Evolutionary conservation across 2,888 invertebrate species (phyloP).

Genomic region (Trichogramma evanescens): DNA sequence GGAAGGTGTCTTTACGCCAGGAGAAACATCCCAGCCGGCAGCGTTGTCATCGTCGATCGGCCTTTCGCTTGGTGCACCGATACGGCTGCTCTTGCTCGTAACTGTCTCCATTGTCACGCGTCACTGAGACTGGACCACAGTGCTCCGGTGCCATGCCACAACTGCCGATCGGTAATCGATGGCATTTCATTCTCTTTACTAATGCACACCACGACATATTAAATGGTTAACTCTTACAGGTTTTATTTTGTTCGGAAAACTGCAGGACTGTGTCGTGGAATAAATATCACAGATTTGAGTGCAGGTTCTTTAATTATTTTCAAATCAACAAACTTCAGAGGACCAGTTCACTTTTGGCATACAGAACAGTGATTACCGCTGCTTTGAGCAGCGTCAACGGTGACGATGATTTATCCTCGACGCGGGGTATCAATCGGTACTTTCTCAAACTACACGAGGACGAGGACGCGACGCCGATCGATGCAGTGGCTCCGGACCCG

Average conservation of each 20-base stretch:
- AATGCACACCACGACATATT: constrained; percentile 6
- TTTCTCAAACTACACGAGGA: constrained; percentile 11
- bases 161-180: constrained; percentile 35
- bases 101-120: constrained; percentile 40
- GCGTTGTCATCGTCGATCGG: constrained; percentile 37
- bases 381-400: constrained; percentile 14
- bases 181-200: constrained; percentile 4
- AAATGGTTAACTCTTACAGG: constrained; percentile 30
- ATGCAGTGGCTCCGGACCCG: not conserved
- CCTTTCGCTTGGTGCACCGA: constrained; percentile 40
- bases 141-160: constrained; percentile 35
- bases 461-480: constrained; percentile 5
- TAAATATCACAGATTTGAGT: constrained; percentile 45
- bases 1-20: constrained; percentile 48
- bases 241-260: constrained; percentile 42
- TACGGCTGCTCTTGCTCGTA: constrained; percentile 30
- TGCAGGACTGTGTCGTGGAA: constrained; percentile 41
- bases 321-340: constrained; percentile 24
- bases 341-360: constrained; percentile 32
- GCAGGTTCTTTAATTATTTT: constrained; percentile 39
- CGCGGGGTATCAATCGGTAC: constrained; percentile 7
- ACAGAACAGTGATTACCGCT: constrained; percentile 34
- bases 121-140: constrained; percentile 29
- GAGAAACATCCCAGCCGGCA: constrained; percentile 44
- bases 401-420: not conserved